Base-by-base conservation (phyloP, 2,797 vertebrate species). In the Steatocranus sp. region DNA sequence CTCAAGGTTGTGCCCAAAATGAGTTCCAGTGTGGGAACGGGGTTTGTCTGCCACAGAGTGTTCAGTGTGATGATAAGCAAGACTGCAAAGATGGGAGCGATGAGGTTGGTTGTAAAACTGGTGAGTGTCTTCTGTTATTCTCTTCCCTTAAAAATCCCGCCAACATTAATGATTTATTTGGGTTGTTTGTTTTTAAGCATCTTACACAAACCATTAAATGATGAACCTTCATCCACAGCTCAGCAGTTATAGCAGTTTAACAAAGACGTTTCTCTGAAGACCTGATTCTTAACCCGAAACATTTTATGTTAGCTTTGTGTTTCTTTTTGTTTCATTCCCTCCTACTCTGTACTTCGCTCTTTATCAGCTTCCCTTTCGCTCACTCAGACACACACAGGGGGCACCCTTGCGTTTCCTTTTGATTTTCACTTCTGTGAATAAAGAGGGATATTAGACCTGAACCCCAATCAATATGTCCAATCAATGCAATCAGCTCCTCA, bases 31-130 rank as follows among this genome's bases (percentile, higher is more conserved):
- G 96, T 80, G 92, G 93, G 0, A 80, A 95, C 1, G 95, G 96
- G 1, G 2, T 25, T 7, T 97, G 96, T 49, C 49, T 97, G 75
- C 85, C 92, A 36, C 89, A 94, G 82, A 92, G 91, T 9, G 92
- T 95, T 11, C 53, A 87, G 30, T 97, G 96, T 46, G 87, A 97
- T 87, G 75, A n/a, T 2, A 94, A 91, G 74, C 89, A 6, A 30
- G 96, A 97, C 93, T 97, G 96, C 34, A 48, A 15, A 3, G 96
- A 97, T 27, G 95, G 96, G 53, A 96, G 95, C 8, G 96, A 97
- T 7, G 96, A 97, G 90, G 90, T 92, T 50, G 89, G 89, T 56
- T 97, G 96, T 85, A 30, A 89, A 89, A 2, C 23, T 41, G 90
- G 95, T 95, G 81, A 93, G 94, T 89, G 32, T 32, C 25, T 15